Base-by-base conservation (phyloP, 2,888 invertebrate genomes). In the Acanthosepion esculentum region DNA sequence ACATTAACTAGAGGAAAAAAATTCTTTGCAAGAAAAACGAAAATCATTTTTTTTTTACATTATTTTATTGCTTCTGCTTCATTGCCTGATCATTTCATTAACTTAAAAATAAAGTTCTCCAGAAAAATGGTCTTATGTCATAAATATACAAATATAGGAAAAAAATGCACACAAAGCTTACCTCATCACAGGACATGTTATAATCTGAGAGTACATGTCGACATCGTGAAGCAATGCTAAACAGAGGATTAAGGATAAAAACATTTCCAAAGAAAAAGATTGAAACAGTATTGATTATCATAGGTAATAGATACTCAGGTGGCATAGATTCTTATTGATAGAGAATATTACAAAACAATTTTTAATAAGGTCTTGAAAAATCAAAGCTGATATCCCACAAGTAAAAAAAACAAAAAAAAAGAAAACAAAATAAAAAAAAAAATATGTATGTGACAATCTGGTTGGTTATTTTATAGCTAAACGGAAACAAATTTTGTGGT, bases 121-220 rank as follows among this genome's bases (percentile, higher is more conserved):
- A 64, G 78, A 78, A 33, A 78, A n/a, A 59, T 5, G 23, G 23
- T 78, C n/a, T 78, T 15, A 18, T n/a, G n/a, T 15, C 12, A 41
- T n/a, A 12, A 15, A n/a, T 5, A 78, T 33, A 78, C n/a, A 78
- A 78, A 78, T 20, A 23, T 20, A n/a, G n/a, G 33, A 78, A 15
- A n/a, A 78, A n/a, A 29, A 78, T n/a, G 6, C n/a, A 93, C 29
- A 95, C 15, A 78, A 93, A 95, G 97, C 97, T 97, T 96, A 97
- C 97, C 97, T 99, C 99, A 97, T 99, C 99, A 97, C 99, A 99
- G 50, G 99, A 99, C 99, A 99, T 99, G 97, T 99, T 99, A 97
- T 99, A 99, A 97, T 99, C 99, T 92, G 98, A 98, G 94, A 99
- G 98, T 3, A 99, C 99, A 94, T 98, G 98, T 95, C 99, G 98